phyloP scores from a whole-genome alignment of 2,113 vertebrate genomes.

The Takifugu bimaculatus region DNA sequence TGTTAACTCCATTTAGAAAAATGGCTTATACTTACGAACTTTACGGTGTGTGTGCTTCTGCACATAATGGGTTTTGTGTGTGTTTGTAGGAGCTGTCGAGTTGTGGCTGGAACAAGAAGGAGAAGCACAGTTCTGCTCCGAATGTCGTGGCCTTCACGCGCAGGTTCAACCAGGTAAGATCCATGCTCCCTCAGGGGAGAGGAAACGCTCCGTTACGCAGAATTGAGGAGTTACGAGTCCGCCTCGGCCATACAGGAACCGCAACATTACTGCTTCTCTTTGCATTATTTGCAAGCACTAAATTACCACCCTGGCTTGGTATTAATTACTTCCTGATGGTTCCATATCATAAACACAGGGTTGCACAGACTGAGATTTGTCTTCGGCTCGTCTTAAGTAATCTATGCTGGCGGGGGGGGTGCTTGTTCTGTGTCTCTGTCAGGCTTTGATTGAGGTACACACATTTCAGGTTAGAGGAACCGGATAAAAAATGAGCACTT shows the following conservation, averaged over 20 bases:
- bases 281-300: slow-evolving; percentile 8
- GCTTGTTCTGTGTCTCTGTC: slow-evolving; percentile 2
- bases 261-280: no score
- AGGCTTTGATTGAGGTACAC: no score
- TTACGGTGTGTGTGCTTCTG: no score
- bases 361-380: no score
- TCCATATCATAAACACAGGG: slow-evolving; percentile 4
- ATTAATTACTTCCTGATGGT: slow-evolving; percentile 2
- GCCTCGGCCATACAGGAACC: no score
- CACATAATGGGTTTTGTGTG: background rate
- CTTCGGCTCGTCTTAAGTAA: no score
- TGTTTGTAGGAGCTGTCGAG: slow-evolving; percentile 90
- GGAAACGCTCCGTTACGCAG: no score
- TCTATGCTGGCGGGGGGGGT: no score
- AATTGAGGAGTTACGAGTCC: no score
- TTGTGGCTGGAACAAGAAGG: slow-evolving; percentile 99
- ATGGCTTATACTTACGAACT: no score
- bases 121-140: slow-evolving; percentile 95
- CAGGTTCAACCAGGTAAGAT: slow-evolving; percentile 96
- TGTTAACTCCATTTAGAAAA: slow-evolving; percentile 22
- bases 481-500: no score
- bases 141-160: slow-evolving; percentile 98
- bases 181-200: background rate
- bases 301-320: slow-evolving; percentile 22
- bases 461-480: no score